Percentiles rank a stretch among this genome's conserved stretches.
phyloP scores from a whole-genome alignment of 2,797 vertebrate genomes.

The Pseudochirops corinnae region DNA sequence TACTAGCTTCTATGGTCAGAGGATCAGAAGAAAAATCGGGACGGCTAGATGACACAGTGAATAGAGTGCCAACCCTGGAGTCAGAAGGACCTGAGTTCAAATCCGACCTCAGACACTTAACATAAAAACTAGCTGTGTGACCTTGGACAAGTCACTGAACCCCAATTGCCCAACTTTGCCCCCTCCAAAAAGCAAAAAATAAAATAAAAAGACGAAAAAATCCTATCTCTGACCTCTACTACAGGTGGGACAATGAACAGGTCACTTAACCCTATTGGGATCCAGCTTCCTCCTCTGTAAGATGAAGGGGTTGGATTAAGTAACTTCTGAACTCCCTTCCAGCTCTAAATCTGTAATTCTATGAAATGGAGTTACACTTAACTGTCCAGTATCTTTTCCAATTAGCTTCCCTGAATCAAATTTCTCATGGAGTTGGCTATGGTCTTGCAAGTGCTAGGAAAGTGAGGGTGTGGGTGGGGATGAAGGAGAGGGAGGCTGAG shows the following conservation, averaged over 20 bases:
- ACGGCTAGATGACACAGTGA: no score
- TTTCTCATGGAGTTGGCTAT: not conserved
- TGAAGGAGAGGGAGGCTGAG: not conserved
- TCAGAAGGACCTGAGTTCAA: no score
- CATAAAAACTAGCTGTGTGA: no score
- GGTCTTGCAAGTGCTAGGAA: not conserved
- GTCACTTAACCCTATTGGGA: not conserved
- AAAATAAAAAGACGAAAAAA: not conserved
- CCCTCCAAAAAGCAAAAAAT: no score
- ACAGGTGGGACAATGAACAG: not conserved
- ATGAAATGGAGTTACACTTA: not conserved
- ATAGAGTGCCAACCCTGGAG: no score
- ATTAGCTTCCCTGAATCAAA: not conserved
- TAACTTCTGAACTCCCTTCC: not conserved
- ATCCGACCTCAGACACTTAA: no score
- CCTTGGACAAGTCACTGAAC: no score
- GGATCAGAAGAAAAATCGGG: not conserved
- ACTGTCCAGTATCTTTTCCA: not conserved
- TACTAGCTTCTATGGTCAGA: not conserved
- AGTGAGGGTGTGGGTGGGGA: not conserved
- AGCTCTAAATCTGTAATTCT: not conserved
- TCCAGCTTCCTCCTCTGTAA: not conserved
- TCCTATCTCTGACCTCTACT: not conserved
- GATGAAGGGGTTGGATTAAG: not conserved
- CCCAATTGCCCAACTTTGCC: no score